Evolutionary conservation across 2,113 vertebrate genomes (phyloP).

Genomic region (Pantherophis guttatus): DNA sequence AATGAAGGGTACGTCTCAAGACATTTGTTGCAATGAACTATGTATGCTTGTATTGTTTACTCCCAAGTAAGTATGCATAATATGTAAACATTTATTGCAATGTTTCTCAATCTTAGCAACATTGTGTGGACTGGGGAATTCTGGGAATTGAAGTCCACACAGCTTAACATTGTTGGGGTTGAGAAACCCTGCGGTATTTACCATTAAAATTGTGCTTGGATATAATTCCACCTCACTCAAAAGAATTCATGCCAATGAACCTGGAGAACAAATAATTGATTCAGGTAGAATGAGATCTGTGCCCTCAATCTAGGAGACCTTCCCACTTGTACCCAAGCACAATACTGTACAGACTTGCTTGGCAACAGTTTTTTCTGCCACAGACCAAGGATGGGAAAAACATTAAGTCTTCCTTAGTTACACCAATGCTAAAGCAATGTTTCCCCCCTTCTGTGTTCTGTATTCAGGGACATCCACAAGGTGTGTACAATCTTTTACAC

Average conservation of each 20-base stretch:
- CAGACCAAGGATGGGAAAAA: background rate
- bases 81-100: background rate
- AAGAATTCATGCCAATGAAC: background rate
- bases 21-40: background rate
- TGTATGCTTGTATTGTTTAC: background rate
- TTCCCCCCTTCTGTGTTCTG: background rate
- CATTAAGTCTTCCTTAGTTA: background rate
- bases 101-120: background rate
- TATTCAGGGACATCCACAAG: background rate
- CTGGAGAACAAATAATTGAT: background rate
- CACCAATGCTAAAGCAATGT: background rate
- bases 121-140: background rate
- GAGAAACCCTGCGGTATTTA: background rate
- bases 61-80: background rate
- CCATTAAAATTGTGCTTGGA: background rate
- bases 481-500: background rate
- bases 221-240: background rate
- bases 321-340: background rate
- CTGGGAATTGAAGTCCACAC: background rate
- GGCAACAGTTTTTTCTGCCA: background rate
- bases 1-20: background rate
- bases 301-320: background rate
- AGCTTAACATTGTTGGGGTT: background rate
- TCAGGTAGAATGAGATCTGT: background rate
- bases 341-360: background rate